Percentiles rank a stretch among this genome's conserved stretches.
Evolutionary conservation across 2,113 vertebrate species (phyloP).

Genomic region (Anoplopoma fimbria): DNA sequence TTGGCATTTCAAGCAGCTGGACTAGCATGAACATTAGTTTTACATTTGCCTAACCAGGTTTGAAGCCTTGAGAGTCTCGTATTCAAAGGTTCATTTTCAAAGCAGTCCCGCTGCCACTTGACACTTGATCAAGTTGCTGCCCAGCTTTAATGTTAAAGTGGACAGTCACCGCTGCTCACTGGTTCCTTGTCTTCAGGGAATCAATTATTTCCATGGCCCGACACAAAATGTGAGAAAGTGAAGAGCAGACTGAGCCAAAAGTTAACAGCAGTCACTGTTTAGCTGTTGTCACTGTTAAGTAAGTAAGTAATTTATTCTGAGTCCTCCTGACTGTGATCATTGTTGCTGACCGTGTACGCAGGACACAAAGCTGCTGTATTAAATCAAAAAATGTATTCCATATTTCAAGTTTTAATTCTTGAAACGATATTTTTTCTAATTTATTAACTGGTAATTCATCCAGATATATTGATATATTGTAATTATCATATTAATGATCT

Average conservation of each 20-base stretch:
- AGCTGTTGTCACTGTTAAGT: neutral
- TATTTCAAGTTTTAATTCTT: neutral
- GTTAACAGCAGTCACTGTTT: neutral
- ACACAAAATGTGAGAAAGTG: conserved; percentile 21
- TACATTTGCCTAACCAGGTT: conserved; percentile 32
- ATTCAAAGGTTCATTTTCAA: conserved; percentile 18
- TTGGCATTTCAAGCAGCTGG: conserved; percentile 7
- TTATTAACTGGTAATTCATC: too few relatives aligned
- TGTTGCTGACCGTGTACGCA: neutral
- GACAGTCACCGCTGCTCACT: conserved; percentile 30
- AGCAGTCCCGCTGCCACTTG: conserved; percentile 1
- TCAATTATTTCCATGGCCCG: conserved; percentile 47
- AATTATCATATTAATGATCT: neutral
- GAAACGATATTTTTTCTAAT: too few relatives aligned
- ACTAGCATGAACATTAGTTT: conserved; percentile 10
- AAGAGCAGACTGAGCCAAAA: conserved; percentile 2
- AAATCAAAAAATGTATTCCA: neutral
- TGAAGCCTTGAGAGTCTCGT: neutral
- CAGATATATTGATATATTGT: neutral
- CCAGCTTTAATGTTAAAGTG: conserved; percentile 32
- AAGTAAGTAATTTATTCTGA: too few relatives aligned
- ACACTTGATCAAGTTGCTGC: conserved; percentile 38
- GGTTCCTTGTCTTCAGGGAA: conserved; percentile 36
- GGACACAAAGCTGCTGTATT: neutral
- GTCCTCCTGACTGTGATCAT: too few relatives aligned